Evolutionary conservation across 2,113 vertebrate species (phyloP), one percentile per base, ranked within the genome.

Genomic region (Psammodynastes pulverulentus): DNA sequence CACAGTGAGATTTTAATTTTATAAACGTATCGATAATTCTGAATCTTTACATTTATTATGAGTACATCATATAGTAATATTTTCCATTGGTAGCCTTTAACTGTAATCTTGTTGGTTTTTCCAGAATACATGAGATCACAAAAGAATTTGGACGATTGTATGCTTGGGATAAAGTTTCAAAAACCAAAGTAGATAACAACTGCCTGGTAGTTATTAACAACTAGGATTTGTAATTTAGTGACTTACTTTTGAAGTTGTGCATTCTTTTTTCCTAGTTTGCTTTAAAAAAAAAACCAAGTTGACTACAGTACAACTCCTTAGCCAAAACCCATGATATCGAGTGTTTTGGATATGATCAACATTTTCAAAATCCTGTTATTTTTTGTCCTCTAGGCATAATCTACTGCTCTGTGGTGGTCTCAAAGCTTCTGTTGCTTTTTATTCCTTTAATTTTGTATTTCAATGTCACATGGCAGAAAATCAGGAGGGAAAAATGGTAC

Each of bases 341-440:
- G 49, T 23, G 88, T 94, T 58, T 92, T 89, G 93, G 92, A 90
- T 84, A 87, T 9, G 87, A 72, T 67, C 39, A 54, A 87, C 72
- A 29, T 84, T 92, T 89, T 90, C 86, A 52, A 34, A 24, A 92
- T 46, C 58, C 93, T 8, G 8, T 86, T 92, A 84, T 93, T 94
- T 93, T 67, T 67, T 56, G 2, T 93, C 29, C 88, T 93, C 91
- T 87, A 84, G 94, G 52, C 87, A 48, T 17, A 45, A 92, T 90
- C 58, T 56, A 89, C 62, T 52, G 84, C 89, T 95, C 94, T 62
- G 85, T 86, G 3, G 0, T 48, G 87, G 51, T 95, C 92, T 93
- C 91, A 89, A 94, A 92, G 92, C 48, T 39, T 91, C 17, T 92
- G 92, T 85, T 94, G 87, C 43, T 94, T 95, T 96, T 95, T 90